These are phyloP conservation scores for Cynodonichthys magdalenae DNA, from an alignment of 2,797 vertebrate genomes.

Conservation along the genomic window DNA sequence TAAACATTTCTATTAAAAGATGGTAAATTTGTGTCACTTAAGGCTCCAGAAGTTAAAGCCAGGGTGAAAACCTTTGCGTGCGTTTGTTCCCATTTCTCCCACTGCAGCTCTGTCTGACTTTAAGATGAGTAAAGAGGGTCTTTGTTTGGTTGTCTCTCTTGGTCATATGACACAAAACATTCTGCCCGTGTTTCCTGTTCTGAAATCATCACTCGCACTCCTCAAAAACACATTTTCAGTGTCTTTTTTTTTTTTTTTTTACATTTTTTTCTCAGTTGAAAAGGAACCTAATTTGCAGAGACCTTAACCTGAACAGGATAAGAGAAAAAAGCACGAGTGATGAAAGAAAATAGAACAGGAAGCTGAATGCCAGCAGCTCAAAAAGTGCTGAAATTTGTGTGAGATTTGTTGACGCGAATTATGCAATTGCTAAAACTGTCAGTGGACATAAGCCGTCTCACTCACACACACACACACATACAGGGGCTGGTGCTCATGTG, in stretches of 20 bases:
- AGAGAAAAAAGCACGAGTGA: neutral
- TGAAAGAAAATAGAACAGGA: conserved; percentile 45
- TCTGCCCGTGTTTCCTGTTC: conserved; percentile 56
- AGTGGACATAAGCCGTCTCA: conserved; percentile 40
- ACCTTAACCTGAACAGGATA: neutral
- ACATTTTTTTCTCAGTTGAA: conserved; percentile 11
- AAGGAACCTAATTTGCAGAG: neutral
- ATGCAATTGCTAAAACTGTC: conserved; percentile 48
- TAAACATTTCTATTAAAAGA: neutral
- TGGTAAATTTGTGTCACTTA: conserved; percentile 6
- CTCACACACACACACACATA: conserved; percentile 2
- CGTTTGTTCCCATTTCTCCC: conserved; percentile 14
- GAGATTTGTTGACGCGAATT: conserved; percentile 39
- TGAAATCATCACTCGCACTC: conserved; percentile 41
- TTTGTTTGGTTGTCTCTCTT: conserved; percentile 57
- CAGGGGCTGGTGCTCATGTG: conserved; percentile 27
- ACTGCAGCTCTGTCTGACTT: conserved; percentile 36
- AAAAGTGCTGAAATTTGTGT: conserved; percentile 48
- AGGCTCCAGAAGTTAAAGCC: no score
- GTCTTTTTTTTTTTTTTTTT: conserved; percentile 15
- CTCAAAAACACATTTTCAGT: conserved; percentile 9
- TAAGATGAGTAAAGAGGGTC: conserved; percentile 56
- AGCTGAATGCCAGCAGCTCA: conserved; percentile 17
- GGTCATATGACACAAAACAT: conserved; percentile 74
- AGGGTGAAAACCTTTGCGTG: conserved; percentile 1